Conservation (phyloP, 2,113 vertebrate species). For the Telmatochromis sp. region DNA sequence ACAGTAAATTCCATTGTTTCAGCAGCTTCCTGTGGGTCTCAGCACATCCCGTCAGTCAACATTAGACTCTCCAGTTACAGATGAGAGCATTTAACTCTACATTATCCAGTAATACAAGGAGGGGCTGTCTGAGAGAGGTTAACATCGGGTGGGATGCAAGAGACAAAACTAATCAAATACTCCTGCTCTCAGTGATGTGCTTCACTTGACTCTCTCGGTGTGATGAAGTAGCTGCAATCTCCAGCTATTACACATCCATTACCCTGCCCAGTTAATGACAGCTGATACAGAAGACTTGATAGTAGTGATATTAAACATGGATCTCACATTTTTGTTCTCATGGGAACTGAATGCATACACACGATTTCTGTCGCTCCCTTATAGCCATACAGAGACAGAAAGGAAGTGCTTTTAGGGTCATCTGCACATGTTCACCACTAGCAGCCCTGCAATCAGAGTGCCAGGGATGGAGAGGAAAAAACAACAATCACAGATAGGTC, state of each 20-base stretch:
- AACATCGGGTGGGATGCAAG: conserved; percentile 2
- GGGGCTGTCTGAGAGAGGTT: conserved; percentile 17
- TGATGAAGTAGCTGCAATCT: conserved; percentile 15
- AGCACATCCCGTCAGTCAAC: conserved; percentile 60
- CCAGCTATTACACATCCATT: conserved; percentile 25
- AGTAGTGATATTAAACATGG: conserved; percentile 1
- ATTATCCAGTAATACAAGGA: conserved; percentile 25
- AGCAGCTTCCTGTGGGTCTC: conserved; percentile 59
- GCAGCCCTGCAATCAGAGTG: conserved; percentile 39
- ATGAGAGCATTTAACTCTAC: conserved; percentile 47
- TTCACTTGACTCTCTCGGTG: neutral
- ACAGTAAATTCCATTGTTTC: conserved; percentile 66
- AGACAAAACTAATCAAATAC: conserved; percentile 33
- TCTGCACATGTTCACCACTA: neutral
- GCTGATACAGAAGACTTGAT: neutral
- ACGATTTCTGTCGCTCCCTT: neutral
- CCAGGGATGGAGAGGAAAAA: conserved; percentile 30
- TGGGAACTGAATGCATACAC: neutral
- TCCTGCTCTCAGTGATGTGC: conserved; percentile 1
- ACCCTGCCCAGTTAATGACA: neutral
- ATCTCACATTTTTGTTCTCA: neutral
- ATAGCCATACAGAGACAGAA: neutral
- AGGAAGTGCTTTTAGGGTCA: neutral
- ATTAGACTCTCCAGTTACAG: conserved; percentile 54
- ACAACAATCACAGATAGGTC: conserved; percentile 37